Conservation (phyloP, 2,113 vertebrate genomes). For the Mormoops blainvillei region DNA sequence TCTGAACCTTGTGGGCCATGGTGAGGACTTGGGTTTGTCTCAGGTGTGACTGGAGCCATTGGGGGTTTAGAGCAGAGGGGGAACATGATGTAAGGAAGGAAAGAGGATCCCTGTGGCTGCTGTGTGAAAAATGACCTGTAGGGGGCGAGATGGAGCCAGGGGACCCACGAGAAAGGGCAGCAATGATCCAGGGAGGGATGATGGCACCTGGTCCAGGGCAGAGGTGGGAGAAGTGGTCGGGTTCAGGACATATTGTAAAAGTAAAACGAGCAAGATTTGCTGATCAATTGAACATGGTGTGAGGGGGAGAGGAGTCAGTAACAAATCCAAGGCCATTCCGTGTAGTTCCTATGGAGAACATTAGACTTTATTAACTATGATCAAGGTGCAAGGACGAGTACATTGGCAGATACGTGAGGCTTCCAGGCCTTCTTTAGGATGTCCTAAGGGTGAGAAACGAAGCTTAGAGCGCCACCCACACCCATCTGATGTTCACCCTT, state of each 20-base stretch:
- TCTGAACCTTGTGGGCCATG: rapidly evolving
- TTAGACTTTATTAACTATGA: not conserved
- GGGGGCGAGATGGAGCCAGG: not conserved
- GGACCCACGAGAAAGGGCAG: not conserved
- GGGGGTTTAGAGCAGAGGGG: not conserved
- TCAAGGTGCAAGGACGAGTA: not conserved
- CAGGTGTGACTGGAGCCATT: not conserved
- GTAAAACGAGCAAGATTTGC: not conserved
- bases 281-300: not conserved
- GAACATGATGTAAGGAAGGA: not conserved
- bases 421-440: not conserved
- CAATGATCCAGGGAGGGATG: not conserved
- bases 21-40: not conserved
- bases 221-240: not conserved
- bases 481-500: not conserved
- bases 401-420: not conserved
- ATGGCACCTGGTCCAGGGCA: rapidly evolving
- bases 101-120: not conserved
- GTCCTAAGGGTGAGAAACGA: not conserved
- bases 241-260: not conserved
- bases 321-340: not conserved
- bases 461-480: not conserved
- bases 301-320: not conserved
- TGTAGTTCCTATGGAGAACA: not conserved
- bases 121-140: not conserved